Percentiles rank a stretch among this genome's conserved stretches.
phyloP scores from a whole-genome alignment of 2,797 vertebrate species.

The Tenualosa ilisha region DNA sequence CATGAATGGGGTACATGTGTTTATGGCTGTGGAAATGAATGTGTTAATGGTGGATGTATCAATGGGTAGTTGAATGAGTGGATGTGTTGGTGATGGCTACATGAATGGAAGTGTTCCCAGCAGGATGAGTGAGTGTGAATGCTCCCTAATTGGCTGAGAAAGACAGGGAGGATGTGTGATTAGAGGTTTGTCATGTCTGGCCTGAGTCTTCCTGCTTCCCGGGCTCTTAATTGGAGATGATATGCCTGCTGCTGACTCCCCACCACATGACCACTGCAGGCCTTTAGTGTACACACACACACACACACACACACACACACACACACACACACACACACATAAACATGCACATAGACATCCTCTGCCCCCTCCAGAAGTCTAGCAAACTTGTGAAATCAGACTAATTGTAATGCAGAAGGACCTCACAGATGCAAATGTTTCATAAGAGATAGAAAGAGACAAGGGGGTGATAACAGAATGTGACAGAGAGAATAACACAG shows the following conservation, averaged over 20 bases:
- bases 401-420: background rate
- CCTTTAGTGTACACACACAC: conserved; percentile 31
- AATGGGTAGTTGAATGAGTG: too few relatives aligned
- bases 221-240: background rate
- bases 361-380: background rate
- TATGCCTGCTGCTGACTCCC: background rate
- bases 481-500: background rate
- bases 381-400: background rate
- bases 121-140: background rate
- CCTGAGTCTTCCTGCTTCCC: background rate
- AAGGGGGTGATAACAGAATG: background rate
- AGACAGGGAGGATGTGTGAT: background rate
- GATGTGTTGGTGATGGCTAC: background rate
- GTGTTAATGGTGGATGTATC: background rate
- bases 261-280: background rate
- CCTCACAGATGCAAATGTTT: conserved; percentile 8
- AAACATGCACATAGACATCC: too few relatives aligned
- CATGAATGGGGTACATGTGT: conserved; percentile 48
- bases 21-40: background rate
- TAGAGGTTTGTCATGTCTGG: background rate
- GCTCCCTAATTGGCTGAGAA: background rate
- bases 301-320: background rate
- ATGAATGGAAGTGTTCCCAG: conserved; percentile 46
- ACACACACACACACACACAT: background rate
- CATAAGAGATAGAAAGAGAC: background rate